phyloP scores from a whole-genome alignment of 1,140 invertebrate genomes.

The Zaprionus taronus region DNA sequence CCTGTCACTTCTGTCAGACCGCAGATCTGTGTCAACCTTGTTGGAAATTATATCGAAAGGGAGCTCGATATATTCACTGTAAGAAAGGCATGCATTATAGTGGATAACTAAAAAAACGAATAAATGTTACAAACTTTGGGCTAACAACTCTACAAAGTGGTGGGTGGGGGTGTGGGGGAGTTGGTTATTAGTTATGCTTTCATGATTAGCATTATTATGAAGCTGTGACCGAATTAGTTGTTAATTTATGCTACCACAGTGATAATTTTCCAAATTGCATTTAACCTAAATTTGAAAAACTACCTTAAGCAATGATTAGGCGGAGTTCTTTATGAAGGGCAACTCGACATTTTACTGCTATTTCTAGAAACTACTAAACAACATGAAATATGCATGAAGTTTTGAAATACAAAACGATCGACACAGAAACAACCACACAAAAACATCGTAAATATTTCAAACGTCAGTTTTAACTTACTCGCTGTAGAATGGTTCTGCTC shows the following conservation, averaged over 20 bases:
- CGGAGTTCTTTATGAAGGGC: not conserved
- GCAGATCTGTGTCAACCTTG: not conserved
- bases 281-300: conserved; percentile 3
- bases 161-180: not conserved
- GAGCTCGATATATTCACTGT: conserved; percentile 30
- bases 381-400: conserved; percentile 67
- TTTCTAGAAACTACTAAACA: conserved; percentile 25
- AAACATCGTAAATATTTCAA: conserved; percentile 8
- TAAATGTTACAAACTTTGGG: not conserved
- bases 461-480: conserved; percentile 59
- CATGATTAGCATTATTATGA: not conserved
- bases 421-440: conserved; percentile 56
- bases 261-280: conserved; percentile 1
- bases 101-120: not conserved
- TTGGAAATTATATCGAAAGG: conserved; percentile 7
- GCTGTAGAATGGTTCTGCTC: conserved; percentile 65
- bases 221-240: not conserved
- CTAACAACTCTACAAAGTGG: not conserved
- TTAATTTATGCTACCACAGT: not conserved
- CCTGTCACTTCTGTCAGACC: not conserved
- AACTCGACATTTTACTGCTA: not conserved
- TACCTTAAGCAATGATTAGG: not conserved
- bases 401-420: conserved; percentile 14
- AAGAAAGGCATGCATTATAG: conserved; percentile 53
- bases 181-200: not conserved